Evolutionary conservation across 2,888 invertebrate genomes (phyloP).

Genomic region (Mesochorus sp.): DNA sequence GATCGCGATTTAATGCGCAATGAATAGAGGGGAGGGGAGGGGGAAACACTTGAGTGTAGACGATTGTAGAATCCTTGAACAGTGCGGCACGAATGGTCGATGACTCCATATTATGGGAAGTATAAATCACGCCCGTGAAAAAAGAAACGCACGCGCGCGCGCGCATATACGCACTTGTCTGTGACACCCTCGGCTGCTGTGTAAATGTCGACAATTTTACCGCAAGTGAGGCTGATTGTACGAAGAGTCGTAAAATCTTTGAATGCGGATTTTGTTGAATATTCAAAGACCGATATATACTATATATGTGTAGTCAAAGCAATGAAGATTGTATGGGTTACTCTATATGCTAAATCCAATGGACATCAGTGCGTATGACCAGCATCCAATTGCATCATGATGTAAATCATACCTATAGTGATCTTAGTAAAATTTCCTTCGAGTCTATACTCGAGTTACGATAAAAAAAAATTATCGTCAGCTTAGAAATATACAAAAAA

Average conservation of each 20-base stretch:
- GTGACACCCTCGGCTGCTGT: slow-evolving; percentile 11
- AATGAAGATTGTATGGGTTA: background rate
- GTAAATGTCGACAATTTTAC: slow-evolving; percentile 36
- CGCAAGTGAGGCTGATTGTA: slow-evolving; percentile 18
- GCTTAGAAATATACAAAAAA: background rate
- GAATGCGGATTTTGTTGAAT: slow-evolving; percentile 37
- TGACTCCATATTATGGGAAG: slow-evolving; percentile 52
- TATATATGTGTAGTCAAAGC: slow-evolving; percentile 2
- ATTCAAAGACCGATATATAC: too few relatives aligned
- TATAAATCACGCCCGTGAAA: slow-evolving; percentile 34
- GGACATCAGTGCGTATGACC: background rate
- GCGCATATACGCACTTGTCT: background rate
- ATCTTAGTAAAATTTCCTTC: too few relatives aligned
- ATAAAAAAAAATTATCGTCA: background rate
- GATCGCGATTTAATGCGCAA: slow-evolving; percentile 43
- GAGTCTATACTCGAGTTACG: background rate
- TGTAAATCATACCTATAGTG: too few relatives aligned
- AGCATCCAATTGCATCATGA: background rate
- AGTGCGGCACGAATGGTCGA: slow-evolving; percentile 38
- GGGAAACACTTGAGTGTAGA: slow-evolving; percentile 22
- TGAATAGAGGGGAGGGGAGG: background rate
- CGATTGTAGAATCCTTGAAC: slow-evolving; percentile 53
- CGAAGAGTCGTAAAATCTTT: slow-evolving; percentile 22
- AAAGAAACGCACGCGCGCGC: background rate
- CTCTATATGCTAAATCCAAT: slow-evolving; percentile 19